Percentiles rank a stretch among this genome's conserved stretches.
Evolutionary conservation across 2,888 invertebrate species (phyloP).

Genomic region (Podabrus alpinus): DNA sequence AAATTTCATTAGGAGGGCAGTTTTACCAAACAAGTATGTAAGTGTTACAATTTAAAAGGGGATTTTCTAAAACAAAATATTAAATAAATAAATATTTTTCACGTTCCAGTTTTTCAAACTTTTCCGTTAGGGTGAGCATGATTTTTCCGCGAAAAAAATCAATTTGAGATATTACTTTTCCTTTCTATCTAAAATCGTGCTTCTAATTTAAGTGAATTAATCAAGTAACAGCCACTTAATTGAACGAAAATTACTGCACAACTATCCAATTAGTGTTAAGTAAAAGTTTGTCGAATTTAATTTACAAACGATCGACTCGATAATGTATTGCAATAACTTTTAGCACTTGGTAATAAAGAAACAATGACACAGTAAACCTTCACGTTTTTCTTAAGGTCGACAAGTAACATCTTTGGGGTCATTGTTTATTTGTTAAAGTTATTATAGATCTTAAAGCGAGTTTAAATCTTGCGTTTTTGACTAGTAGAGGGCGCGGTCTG

Average conservation of each 20-base stretch:
- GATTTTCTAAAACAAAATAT: too few species aligned
- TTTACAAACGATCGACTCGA: neutral
- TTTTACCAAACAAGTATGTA: too few species aligned
- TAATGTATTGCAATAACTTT: neutral
- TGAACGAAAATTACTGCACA: neutral
- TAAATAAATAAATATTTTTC: too few species aligned
- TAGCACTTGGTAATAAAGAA: constrained; percentile 9
- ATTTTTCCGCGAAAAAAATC: too few species aligned
- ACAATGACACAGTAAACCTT: constrained; percentile 12
- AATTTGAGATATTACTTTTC: neutral
- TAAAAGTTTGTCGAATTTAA: neutral
- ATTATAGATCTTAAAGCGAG: neutral
- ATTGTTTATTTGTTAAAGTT: constrained; percentile 6
- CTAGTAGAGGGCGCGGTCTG: neutral
- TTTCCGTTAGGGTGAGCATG: too few species aligned
- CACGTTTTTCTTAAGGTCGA: constrained; percentile 10
- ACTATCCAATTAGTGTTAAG: neutral
- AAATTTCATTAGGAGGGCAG: too few species aligned
- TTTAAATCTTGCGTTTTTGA: neutral
- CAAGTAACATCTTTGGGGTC: constrained; percentile 10
- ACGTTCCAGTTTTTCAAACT: too few species aligned
- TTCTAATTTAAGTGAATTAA: neutral
- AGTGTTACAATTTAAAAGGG: too few species aligned
- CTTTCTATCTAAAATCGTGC: neutral
- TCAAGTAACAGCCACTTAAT: neutral